Conservation (phyloP, 2,797 vertebrate genomes). For the Danio jaintianensis region DNA sequence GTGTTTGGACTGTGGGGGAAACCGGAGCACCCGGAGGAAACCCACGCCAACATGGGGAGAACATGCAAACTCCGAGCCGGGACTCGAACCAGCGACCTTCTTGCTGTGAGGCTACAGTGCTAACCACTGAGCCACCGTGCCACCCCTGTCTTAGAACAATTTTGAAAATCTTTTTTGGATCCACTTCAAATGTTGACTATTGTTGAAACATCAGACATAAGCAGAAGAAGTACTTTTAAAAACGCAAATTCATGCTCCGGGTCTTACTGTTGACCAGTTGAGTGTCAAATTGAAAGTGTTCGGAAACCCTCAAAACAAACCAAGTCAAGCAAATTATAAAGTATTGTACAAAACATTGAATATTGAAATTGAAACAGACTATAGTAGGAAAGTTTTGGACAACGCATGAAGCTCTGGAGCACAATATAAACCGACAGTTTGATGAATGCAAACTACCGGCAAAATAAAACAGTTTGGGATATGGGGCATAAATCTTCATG, state of each 20-base stretch:
- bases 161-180: too few relatives aligned
- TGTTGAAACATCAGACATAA: too few relatives aligned
- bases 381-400: slow-evolving; percentile 47
- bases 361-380: slow-evolving; percentile 45
- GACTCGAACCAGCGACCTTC: too few relatives aligned
- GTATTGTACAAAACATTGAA: slow-evolving; percentile 13
- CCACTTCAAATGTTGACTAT: too few relatives aligned
- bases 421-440: slow-evolving; percentile 73
- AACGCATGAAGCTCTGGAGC: slow-evolving; percentile 69
- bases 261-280: neutral
- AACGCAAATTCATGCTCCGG: neutral
- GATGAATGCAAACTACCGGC: slow-evolving; percentile 74
- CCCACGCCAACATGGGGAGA: too few relatives aligned
- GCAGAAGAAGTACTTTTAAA: too few relatives aligned
- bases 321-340: neutral
- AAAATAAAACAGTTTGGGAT: slow-evolving; percentile 73
- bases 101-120: too few relatives aligned
- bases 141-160: too few relatives aligned
- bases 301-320: neutral
- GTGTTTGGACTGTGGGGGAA: too few relatives aligned
- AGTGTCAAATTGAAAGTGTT: neutral
- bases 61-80: too few relatives aligned
- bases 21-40: too few relatives aligned
- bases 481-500: slow-evolving; percentile 74
- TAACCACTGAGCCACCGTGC: too few relatives aligned